phyloP scores from a whole-genome alignment of 2,113 vertebrate species.

The Mesocricetus auratus region DNA sequence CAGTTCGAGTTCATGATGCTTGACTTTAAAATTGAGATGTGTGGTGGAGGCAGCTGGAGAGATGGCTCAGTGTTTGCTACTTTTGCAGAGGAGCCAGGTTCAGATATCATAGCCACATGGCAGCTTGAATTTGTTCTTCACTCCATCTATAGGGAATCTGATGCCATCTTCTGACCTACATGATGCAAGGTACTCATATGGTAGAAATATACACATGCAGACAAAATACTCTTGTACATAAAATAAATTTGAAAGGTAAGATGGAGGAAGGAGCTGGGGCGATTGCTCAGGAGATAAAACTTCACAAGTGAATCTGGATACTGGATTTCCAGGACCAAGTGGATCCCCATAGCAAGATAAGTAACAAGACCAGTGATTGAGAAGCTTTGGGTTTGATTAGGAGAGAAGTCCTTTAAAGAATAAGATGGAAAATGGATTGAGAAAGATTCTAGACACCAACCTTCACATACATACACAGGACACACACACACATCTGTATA shows the following conservation, averaged over 20 bases:
- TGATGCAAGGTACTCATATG: not conserved
- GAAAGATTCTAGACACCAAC: not conserved
- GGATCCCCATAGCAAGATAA: not conserved
- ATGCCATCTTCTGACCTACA: not conserved
- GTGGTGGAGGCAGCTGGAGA: not conserved
- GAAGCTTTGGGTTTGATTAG: not conserved
- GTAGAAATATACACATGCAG: not conserved
- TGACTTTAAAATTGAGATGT: slow-evolving; percentile 7
- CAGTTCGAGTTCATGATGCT: not conserved
- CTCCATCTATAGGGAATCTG: not conserved
- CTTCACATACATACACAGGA: not conserved
- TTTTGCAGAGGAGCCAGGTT: not conserved
- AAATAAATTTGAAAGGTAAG: not conserved
- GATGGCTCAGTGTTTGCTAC: not conserved
- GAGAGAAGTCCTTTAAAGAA: not conserved
- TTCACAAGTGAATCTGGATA: not conserved
- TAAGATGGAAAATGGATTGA: not conserved
- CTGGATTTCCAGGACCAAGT: not conserved
- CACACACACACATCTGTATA: not conserved
- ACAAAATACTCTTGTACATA: not conserved
- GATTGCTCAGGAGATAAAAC: no score
- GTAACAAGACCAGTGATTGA: not conserved
- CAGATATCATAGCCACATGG: not conserved
- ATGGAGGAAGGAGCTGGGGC: not conserved
- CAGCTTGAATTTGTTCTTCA: not conserved